Base-by-base conservation (phyloP, 2,113 vertebrate species). In the Brienomyrus brachyistius region DNA sequence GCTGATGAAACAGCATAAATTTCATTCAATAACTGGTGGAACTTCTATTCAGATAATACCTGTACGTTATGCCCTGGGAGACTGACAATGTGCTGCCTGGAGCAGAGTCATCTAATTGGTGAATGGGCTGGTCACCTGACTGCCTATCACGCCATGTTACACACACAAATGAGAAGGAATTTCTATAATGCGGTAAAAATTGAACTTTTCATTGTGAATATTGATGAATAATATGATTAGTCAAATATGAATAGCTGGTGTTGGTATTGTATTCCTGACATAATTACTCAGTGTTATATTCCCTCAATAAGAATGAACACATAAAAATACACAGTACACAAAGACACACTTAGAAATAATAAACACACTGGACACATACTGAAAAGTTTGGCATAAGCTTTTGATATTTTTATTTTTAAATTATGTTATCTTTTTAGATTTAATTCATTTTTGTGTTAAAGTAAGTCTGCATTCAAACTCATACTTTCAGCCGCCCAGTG, bases 381-480 rank as follows among this genome's bases (percentile, higher is more conserved):
- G 89, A 94, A 94, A 92, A 89, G 94, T 94, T 94, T 95, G 91
- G 91, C 94, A 94, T 95, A 91, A 94, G 94, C 94, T 96, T 96
- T 95, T 94, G 94, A 94, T 94, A 88, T 95, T 96, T 96, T 95
- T 95, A 94, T 96, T 94, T 87, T 94, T 94, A 93, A 95, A 94
- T 91, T 93, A 87, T 92, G 91, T 93, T 92, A 90, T 59, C 91
- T 93, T 93, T 87, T 88, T 84, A 91, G 92, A 91, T 91, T 45
- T 88, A 83, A 91, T 91, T 91, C 92, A 89, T 85, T 93, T 92
- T 93, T 91, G 84, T 17, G 91, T 91, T 90, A 66, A 95, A 93
- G 91, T 95, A 95, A 93, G 95, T 1, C 93, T 94, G 95, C 95
- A 96, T 94, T 96, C 94, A 95, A 94, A 96, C 95, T 92, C 94